Conservation (phyloP, 1,140 invertebrate genomes). For the Macrotrachela quadricornifera region DNA sequence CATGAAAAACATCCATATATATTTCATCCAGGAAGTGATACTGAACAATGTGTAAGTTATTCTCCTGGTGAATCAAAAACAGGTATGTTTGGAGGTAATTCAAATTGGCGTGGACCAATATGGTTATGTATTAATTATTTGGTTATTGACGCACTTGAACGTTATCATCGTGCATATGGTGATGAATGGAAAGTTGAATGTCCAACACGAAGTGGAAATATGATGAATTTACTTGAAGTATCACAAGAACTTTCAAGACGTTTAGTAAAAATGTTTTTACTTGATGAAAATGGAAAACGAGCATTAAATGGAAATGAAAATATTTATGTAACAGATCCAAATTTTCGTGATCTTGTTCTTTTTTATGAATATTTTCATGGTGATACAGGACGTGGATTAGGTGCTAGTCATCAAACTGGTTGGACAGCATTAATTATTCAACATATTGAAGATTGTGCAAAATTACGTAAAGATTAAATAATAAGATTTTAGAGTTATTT, state of each 20-base stretch:
- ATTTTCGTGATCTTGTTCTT: conserved; percentile 21
- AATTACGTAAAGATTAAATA: too few species aligned
- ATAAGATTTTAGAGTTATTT: too few species aligned
- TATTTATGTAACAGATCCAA: conserved; percentile 14
- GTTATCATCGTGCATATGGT: conserved; percentile 25
- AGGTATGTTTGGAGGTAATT: conserved; percentile 32
- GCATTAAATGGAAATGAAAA: conserved; percentile 24
- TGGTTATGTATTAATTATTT: conserved; percentile 29
- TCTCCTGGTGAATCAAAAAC: conserved; percentile 26
- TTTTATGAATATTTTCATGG: conserved; percentile 31
- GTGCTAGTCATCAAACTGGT: conserved; percentile 29
- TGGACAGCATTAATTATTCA: conserved; percentile 22
- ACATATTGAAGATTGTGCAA: too few species aligned
- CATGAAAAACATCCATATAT: conserved; percentile 19
- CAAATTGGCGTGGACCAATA: conserved; percentile 33
- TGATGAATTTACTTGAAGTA: conserved; percentile 20
- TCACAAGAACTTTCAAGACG: conserved; percentile 18
- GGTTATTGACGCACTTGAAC: conserved; percentile 23
- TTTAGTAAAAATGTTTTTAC: conserved; percentile 21
- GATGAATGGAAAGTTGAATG: conserved; percentile 25
- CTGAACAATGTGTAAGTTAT: conserved; percentile 15
- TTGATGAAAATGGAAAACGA: conserved; percentile 18
- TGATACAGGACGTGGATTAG: conserved; percentile 26
- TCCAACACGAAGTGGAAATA: conserved; percentile 21
- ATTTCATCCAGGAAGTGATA: conserved; percentile 14